These are phyloP conservation scores for Nephrocerus scutellatus DNA, from an alignment of 2,888 invertebrate genomes.

Conservation along the genomic window DNA sequence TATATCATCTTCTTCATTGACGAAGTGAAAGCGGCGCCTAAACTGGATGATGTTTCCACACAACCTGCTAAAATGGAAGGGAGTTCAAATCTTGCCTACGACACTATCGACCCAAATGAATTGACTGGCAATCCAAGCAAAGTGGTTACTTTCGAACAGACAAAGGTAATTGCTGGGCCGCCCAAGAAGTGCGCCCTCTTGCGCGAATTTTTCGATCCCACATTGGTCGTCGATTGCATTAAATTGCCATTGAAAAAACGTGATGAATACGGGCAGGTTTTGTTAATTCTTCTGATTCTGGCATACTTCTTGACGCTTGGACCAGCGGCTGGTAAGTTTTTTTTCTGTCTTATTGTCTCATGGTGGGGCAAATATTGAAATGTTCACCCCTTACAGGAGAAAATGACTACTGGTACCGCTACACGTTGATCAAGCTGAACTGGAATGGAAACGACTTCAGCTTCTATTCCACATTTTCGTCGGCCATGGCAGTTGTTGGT, in stretches of 20 bases:
- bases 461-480: slow-evolving; percentile 38
- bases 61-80: slow-evolving; percentile 23
- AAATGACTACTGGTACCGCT: slow-evolving; percentile 43
- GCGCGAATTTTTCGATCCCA: slow-evolving; percentile 43
- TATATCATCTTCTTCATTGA: slow-evolving; percentile 42
- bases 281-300: slow-evolving; percentile 34
- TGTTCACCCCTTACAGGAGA: slow-evolving; percentile 28
- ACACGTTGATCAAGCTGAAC: slow-evolving; percentile 37
- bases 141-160: slow-evolving; percentile 35
- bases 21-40: slow-evolving; percentile 29
- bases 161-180: too few relatives aligned
- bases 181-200: slow-evolving; percentile 27
- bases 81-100: slow-evolving; percentile 35
- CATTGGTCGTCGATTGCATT: slow-evolving; percentile 39
- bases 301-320: slow-evolving; percentile 42
- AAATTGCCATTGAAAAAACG: slow-evolving; percentile 40
- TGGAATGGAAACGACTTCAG: slow-evolving; percentile 45
- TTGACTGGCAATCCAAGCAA: slow-evolving; percentile 25
- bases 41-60: slow-evolving; percentile 10
- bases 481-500: slow-evolving; percentile 37
- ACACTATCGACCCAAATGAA: slow-evolving; percentile 30
- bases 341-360: not conserved
- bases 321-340: slow-evolving; percentile 30
- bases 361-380: not conserved
- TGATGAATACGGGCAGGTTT: slow-evolving; percentile 35